phyloP scores from a whole-genome alignment of 1,140 invertebrate species.

The Drosophila lacertosa region DNA sequence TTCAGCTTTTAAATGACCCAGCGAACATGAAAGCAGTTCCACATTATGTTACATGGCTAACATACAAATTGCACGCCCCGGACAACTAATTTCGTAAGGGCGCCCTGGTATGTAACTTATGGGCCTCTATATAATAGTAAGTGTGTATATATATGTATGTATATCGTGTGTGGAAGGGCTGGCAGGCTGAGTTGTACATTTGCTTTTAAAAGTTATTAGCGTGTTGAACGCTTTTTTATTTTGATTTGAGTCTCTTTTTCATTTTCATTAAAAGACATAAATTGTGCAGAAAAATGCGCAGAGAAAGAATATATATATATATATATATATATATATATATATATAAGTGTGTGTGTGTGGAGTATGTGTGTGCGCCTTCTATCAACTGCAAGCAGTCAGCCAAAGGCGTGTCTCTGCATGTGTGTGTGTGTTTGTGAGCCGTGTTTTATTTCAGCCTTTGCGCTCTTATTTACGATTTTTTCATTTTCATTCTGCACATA shows the following conservation, averaged over 20 bases:
- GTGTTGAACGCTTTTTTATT: slow-evolving; percentile 64
- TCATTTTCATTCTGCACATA: slow-evolving; percentile 49
- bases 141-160: slow-evolving; percentile 8
- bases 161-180: slow-evolving; percentile 3
- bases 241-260: slow-evolving; percentile 44
- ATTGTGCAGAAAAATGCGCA: slow-evolving; percentile 79
- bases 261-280: slow-evolving; percentile 82
- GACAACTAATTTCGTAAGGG: slow-evolving; percentile 67
- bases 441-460: slow-evolving; percentile 77
- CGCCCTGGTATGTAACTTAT: slow-evolving; percentile 46
- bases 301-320: slow-evolving; percentile 56
- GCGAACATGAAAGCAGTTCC: slow-evolving; percentile 33
- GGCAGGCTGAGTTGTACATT: slow-evolving; percentile 63
- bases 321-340: slow-evolving; percentile 38
- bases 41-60: slow-evolving; percentile 35
- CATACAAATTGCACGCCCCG: slow-evolving; percentile 57
- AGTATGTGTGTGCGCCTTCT: slow-evolving; percentile 10
- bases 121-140: slow-evolving; percentile 19
- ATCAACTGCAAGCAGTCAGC: background rate
- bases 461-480: slow-evolving; percentile 78
- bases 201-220: slow-evolving; percentile 80
- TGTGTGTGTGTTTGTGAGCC: slow-evolving; percentile 28
- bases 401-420: slow-evolving; percentile 45
- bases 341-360: slow-evolving; percentile 27
- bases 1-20: slow-evolving; percentile 29